phyloP scores from a whole-genome alignment of 2,797 vertebrate genomes.

The Sebastes minor region DNA sequence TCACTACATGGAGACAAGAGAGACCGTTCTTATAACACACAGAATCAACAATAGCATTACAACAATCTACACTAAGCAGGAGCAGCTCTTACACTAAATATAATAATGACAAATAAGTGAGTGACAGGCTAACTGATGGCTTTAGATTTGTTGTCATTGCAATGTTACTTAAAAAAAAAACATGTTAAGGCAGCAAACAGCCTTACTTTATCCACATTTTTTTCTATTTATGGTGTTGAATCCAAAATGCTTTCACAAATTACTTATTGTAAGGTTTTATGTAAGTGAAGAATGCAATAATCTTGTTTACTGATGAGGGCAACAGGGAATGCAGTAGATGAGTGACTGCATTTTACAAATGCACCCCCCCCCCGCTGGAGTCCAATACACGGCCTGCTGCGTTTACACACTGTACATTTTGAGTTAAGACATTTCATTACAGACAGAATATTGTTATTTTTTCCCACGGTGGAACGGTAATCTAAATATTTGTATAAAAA shows the following conservation, averaged over 20 bases:
- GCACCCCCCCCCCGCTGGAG: background rate
- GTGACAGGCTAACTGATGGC: background rate
- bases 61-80: too few species aligned
- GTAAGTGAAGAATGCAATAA: background rate
- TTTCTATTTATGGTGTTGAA: background rate
- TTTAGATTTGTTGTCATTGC: too few species aligned
- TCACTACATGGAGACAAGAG: too few species aligned
- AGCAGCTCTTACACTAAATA: too few species aligned
- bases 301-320: background rate
- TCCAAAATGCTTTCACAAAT: background rate
- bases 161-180: too few species aligned
- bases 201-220: background rate
- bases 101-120: background rate
- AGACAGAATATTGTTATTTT: background rate
- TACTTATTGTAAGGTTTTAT: background rate
- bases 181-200: too few species aligned
- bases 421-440: background rate
- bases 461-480: accelerated
- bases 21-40: too few species aligned
- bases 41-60: too few species aligned
- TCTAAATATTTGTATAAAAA: background rate
- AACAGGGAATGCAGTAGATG: background rate
- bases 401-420: background rate
- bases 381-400: background rate
- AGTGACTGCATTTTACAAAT: background rate